Conservation (phyloP, 2,797 vertebrate species). For the Myoxocephalus aenaeus region DNA sequence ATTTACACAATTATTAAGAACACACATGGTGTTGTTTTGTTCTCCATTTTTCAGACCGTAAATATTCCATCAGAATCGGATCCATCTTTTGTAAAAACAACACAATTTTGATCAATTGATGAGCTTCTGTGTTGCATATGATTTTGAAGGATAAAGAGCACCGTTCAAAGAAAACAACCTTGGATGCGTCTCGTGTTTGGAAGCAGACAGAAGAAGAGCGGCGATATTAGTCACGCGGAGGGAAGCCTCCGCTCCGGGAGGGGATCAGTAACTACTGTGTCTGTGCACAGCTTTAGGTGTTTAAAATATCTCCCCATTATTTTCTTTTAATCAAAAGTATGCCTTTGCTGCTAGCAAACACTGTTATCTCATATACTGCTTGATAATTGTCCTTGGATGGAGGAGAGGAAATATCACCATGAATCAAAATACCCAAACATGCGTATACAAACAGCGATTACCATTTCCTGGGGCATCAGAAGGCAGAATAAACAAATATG, state of each 20-base stretch:
- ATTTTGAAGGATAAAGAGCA: constrained; percentile 16
- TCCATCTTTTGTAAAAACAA: background rate
- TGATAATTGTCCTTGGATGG: constrained; percentile 78
- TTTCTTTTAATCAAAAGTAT: constrained; percentile 67
- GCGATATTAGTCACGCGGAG: constrained; percentile 55
- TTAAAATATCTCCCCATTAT: constrained; percentile 65
- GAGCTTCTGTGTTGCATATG: background rate
- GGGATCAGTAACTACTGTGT: constrained; percentile 67
- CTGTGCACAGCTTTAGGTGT: constrained; percentile 63
- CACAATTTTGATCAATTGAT: background rate
- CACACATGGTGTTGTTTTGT: background rate
- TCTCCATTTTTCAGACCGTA: too few relatives aligned
- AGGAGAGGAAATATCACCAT: constrained; percentile 72
- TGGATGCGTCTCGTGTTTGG: constrained; percentile 19
- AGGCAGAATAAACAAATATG: constrained; percentile 73
- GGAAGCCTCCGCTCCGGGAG: constrained; percentile 54
- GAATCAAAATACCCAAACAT: constrained; percentile 75
- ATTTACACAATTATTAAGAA: background rate
- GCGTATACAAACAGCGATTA: constrained; percentile 79
- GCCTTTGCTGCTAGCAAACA: constrained; percentile 73
- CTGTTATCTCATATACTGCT: constrained; percentile 63
- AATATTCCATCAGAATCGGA: background rate
- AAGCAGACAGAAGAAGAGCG: constrained; percentile 16
- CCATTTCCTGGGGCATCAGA: constrained; percentile 63
- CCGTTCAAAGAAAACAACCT: constrained; percentile 30